These are phyloP conservation scores for Epinephelus moara DNA, from an alignment of 2,113 vertebrate genomes.

Conservation along the genomic window DNA sequence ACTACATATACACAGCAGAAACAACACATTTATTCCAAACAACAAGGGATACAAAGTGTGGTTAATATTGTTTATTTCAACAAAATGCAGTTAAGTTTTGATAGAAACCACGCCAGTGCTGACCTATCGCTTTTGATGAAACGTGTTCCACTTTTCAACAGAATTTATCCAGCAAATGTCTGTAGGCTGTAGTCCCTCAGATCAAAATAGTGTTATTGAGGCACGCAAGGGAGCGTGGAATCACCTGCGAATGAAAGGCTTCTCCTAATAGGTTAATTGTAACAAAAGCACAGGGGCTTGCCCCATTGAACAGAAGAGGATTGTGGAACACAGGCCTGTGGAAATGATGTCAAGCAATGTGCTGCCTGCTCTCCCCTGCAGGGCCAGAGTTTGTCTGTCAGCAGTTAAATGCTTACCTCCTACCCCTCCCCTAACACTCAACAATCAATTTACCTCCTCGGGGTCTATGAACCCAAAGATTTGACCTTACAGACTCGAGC, in stretches of 20 bases:
- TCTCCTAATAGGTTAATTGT: slow-evolving; percentile 82
- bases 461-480: slow-evolving; percentile 79
- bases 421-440: slow-evolving; percentile 75
- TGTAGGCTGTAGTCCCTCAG: slow-evolving; percentile 57
- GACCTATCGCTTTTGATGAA: slow-evolving; percentile 58
- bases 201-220: slow-evolving; percentile 67
- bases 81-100: slow-evolving; percentile 51
- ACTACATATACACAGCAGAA: slow-evolving; percentile 44
- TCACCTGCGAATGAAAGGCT: slow-evolving; percentile 75
- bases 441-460: slow-evolving; percentile 82
- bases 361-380: slow-evolving; percentile 75
- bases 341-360: slow-evolving; percentile 81
- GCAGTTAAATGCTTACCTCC: slow-evolving; percentile 80
- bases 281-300: slow-evolving; percentile 76
- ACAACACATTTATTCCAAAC: slow-evolving; percentile 59
- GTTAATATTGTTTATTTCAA: slow-evolving; percentile 54
- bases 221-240: slow-evolving; percentile 63
- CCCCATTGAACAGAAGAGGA: slow-evolving; percentile 77
- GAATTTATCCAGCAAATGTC: slow-evolving; percentile 58
- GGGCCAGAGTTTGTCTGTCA: slow-evolving; percentile 80
- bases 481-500: slow-evolving; percentile 76
- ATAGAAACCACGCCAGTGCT: slow-evolving; percentile 16
- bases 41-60: slow-evolving; percentile 40
- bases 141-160: slow-evolving; percentile 49
- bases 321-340: slow-evolving; percentile 74